A percentile compares a stretch with the other conserved stretches of the same genome.
Evolutionary conservation across 2,797 vertebrate genomes (phyloP).

Genomic region (Serranus cabrilla): DNA sequence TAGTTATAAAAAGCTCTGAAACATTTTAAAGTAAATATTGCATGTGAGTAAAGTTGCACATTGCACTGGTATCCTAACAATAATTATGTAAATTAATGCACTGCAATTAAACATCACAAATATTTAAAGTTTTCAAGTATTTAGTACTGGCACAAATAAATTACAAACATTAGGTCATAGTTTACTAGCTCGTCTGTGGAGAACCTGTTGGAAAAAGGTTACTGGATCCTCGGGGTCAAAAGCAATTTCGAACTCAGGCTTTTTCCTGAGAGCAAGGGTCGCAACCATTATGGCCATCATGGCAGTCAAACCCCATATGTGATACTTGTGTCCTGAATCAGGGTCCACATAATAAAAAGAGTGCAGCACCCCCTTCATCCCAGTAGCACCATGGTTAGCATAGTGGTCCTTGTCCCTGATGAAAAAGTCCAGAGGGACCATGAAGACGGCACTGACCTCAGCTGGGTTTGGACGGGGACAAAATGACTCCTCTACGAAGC

Average conservation of each 20-base stretch:
- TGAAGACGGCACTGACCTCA: slow-evolving; percentile 93
- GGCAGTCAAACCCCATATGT: slow-evolving; percentile 93
- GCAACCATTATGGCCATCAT: slow-evolving; percentile 86
- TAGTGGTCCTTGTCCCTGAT: slow-evolving; percentile 80
- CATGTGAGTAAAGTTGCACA: background rate
- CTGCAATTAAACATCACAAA: background rate
- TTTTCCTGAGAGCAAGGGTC: slow-evolving; percentile 82
- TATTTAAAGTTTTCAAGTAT: too few relatives aligned
- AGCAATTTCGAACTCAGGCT: slow-evolving; percentile 86
- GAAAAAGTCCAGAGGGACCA: slow-evolving; percentile 92
- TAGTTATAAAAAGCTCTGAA: background rate
- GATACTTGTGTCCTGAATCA: slow-evolving; percentile 75
- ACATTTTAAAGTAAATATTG: background rate
- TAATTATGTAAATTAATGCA: background rate
- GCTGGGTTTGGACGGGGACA: slow-evolving; percentile 87
- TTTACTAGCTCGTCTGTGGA: slow-evolving; percentile 82
- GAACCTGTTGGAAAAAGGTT: slow-evolving; percentile 76
- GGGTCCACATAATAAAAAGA: slow-evolving; percentile 87
- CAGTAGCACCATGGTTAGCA: slow-evolving; percentile 18
- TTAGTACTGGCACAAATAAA: background rate
- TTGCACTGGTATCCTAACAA: background rate
- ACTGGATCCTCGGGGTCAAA: slow-evolving; percentile 85
- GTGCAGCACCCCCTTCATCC: slow-evolving; percentile 64
- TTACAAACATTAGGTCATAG: slow-evolving; percentile 78
- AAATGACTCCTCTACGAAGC: slow-evolving; percentile 91